Evolutionary conservation across 2,113 vertebrate species (phyloP), one percentile per base, ranked within the genome.

Genomic region (Chloroceryle aenea): DNA sequence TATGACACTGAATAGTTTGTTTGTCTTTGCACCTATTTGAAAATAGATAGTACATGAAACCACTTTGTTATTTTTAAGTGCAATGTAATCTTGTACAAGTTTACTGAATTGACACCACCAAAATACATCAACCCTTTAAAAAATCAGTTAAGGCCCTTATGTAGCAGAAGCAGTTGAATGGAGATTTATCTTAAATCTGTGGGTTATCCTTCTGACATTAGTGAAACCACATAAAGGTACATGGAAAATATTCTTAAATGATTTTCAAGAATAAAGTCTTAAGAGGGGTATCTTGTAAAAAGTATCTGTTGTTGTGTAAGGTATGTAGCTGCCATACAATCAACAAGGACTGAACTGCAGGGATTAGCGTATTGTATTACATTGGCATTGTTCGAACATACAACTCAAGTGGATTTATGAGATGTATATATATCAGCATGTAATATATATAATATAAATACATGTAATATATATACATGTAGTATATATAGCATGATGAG

Each of bases 241-340:
- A 3, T 40, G 8, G 40, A 43, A 23, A 62, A 78, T 67, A n/a
- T 90, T 66, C 42, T 52, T 66, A 62, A 48, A 43, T 48, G 27
- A 2, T 50, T 93, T 78, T 29, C 22, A 71, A 42, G 38, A 26
- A 55, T 55, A 22, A 89, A 84, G 30, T 55, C n/a, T 64, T 59
- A 27, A n/a, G 7, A 59, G 6, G 6, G 3, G 56, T 78, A 13
- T 26, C 26, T 68, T 87, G 14, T 82, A 32, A 71, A 73, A 59
- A 56, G 47, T 26, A 12, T 1, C 6, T 62, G 47, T 7, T 34
- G 0, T 0, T 78, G 12, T 78, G 32, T 67, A 55, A 74, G 18
- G 55, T 48, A 8, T 45, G 13, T 19, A 78, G 17, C 27, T 32
- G 53, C 42, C 22, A 22, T 30, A 16, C 34, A 62, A 8, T 74